Base-by-base conservation (phyloP, 2,888 invertebrate species). In the Zhengitettix transpicula region DNA sequence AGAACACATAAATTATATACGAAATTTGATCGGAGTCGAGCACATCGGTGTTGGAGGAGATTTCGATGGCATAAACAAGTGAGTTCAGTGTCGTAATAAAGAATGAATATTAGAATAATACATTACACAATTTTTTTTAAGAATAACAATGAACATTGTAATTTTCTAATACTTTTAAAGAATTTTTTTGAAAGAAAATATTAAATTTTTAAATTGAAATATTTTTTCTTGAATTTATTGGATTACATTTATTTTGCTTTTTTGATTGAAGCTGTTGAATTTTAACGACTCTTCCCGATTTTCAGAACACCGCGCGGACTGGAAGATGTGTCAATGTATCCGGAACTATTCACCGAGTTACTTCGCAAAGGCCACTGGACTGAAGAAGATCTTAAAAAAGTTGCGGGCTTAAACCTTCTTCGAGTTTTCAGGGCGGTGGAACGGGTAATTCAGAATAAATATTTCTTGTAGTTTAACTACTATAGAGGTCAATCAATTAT, bases 291-390 rank as follows among this genome's bases (percentile, higher is more conserved):
- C 28, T 28, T 28, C 7, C 28, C 28, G 28, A 28, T 7, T 66
- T 67, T 69, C 73, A 89, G 89, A 71, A 87, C 87, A 55, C 89
- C 89, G 12, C 82, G 84, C 72, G 90, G 89, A 40, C 75, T 90
- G 58, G 84, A 85, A 68, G 84, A 85, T 69, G 85, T 84, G 44
- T 84, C 85, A 1, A 81, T 77, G 67, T 85, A 84, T 71, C 85
- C 85, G 1, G 79, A 81, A 65, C 72, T 85, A 59, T 83, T 85
- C 65, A 82, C 81, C 10, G 82, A 82, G 68, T 75, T 83, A 53
- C 74, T 82, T 15, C 76, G 80, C 52, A 79, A 78, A 61, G 80
- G 81, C 3, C 78, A 78, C 65, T 82, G 83, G 82, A 78, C 75
- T 65, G 78, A 78, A 7, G 77, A 75, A 64, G 83, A 83, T 68